Evolutionary conservation across 2,888 invertebrate genomes (phyloP).

Genomic region (Pomacea canaliculata): DNA sequence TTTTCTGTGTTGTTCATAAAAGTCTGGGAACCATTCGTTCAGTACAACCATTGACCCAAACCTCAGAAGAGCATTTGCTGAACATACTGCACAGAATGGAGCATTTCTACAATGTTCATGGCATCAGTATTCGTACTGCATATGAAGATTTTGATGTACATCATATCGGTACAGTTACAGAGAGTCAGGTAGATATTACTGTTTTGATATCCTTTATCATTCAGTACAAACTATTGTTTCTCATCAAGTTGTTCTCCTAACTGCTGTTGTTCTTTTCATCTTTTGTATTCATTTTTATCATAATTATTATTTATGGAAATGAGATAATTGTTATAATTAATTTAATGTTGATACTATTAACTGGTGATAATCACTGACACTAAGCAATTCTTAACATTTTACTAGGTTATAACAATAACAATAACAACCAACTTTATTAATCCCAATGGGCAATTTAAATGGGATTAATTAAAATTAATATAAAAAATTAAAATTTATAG

Average conservation of each 20-base stretch:
- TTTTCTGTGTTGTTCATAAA: too few species aligned
- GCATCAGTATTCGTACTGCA: slow-evolving; percentile 63
- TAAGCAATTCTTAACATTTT: too few species aligned
- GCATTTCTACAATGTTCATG: slow-evolving; percentile 64
- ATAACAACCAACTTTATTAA: too few species aligned
- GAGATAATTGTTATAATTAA: too few species aligned
- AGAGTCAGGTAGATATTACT: slow-evolving; percentile 64
- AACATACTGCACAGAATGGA: slow-evolving; percentile 58
- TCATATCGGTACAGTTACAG: slow-evolving; percentile 67
- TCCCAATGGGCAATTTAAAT: too few species aligned
- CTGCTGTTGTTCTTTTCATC: background rate
- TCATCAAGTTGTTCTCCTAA: too few species aligned
- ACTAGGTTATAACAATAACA: too few species aligned
- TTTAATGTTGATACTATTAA: too few species aligned
- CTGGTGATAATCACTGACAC: too few species aligned
- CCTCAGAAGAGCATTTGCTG: slow-evolving; percentile 54
- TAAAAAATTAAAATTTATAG: too few species aligned
- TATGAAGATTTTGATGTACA: slow-evolving; percentile 69
- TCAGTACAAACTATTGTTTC: background rate
- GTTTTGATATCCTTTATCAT: background rate
- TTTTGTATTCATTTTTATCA: background rate
- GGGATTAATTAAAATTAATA: too few species aligned
- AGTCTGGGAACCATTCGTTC: slow-evolving; percentile 65
- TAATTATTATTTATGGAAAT: background rate
- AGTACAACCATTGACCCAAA: slow-evolving; percentile 58